Conservation (phyloP, 2,888 invertebrate genomes). For the Ectropis crepuscularia region DNA sequence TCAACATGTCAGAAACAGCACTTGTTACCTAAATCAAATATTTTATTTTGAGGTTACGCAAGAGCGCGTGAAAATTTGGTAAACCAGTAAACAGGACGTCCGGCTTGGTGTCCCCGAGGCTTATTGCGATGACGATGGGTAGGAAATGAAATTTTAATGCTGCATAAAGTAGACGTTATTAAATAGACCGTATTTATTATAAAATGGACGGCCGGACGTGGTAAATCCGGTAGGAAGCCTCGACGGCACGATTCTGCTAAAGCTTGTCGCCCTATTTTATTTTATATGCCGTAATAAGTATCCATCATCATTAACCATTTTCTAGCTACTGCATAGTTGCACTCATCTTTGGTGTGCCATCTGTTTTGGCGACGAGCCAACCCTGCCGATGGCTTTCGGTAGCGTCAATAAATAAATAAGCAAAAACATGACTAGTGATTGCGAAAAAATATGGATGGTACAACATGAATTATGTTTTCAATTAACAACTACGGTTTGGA, state of each 20-base stretch:
- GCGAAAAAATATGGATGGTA: too few species aligned
- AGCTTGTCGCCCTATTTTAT: slow-evolving; percentile 36
- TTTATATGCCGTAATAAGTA: slow-evolving; percentile 43
- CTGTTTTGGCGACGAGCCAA: too few species aligned
- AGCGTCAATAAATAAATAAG: too few species aligned
- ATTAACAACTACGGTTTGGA: not conserved
- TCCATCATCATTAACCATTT: not conserved
- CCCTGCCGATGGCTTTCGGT: too few species aligned
- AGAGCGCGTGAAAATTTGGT: slow-evolving; percentile 12
- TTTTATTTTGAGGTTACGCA: not conserved
- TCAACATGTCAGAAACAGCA: not conserved
- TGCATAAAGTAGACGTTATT: slow-evolving; percentile 21
- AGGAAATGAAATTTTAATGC: slow-evolving; percentile 26
- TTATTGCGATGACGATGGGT: slow-evolving; percentile 19
- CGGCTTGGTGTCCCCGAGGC: slow-evolving; percentile 6
- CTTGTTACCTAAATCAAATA: not conserved
- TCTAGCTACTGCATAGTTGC: too few species aligned
- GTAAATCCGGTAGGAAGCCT: slow-evolving; percentile 56
- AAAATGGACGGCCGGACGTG: slow-evolving; percentile 21
- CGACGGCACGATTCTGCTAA: slow-evolving; percentile 56
- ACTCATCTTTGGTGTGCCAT: too few species aligned
- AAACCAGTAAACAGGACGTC: slow-evolving; percentile 12
- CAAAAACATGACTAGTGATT: too few species aligned
- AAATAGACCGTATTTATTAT: slow-evolving; percentile 12
- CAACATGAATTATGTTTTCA: too few species aligned